Conservation (phyloP, 2,888 invertebrate species). For the Ecliptopera silaceata region DNA sequence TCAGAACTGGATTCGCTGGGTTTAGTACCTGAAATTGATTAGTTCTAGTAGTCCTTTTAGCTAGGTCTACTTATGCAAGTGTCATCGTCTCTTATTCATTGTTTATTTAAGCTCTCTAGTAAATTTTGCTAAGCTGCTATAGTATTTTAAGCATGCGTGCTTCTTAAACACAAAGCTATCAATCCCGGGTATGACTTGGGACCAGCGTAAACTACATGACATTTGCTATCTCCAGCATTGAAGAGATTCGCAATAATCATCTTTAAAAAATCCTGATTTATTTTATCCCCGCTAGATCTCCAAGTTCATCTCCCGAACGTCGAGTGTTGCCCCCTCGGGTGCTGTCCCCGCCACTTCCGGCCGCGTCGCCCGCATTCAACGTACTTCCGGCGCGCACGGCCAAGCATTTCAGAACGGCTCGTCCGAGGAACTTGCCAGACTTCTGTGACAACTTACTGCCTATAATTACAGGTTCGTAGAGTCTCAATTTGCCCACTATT, state of each 20-base stretch:
- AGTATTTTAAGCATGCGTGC: background rate
- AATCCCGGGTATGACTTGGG: background rate
- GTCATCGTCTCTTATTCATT: no score
- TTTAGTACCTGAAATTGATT: no score
- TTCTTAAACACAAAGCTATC: background rate
- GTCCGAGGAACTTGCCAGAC: slow-evolving; percentile 49
- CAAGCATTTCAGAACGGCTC: slow-evolving; percentile 49
- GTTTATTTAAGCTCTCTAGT: no score
- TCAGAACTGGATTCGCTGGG: no score
- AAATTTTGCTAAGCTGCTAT: background rate
- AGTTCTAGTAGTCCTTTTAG: no score
- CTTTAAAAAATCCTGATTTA: background rate
- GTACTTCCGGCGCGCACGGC: slow-evolving; percentile 62
- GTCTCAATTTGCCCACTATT: background rate
- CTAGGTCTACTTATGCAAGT: no score
- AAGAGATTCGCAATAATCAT: background rate
- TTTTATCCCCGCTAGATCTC: slow-evolving; percentile 60
- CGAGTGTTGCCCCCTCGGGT: slow-evolving; percentile 64
- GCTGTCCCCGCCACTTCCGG: slow-evolving; percentile 66
- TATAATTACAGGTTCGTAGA: slow-evolving; percentile 57
- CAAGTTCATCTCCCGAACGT: slow-evolving; percentile 71
- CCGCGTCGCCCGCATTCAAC: slow-evolving; percentile 57
- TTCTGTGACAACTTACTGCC: slow-evolving; percentile 56
- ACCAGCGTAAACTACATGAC: background rate
- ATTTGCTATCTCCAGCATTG: background rate